Percentiles rank a stretch among this genome's conserved stretches.
These are phyloP conservation scores for Parambassis ranga DNA, from an alignment of 2,797 vertebrate species.

Conservation along the genomic window DNA sequence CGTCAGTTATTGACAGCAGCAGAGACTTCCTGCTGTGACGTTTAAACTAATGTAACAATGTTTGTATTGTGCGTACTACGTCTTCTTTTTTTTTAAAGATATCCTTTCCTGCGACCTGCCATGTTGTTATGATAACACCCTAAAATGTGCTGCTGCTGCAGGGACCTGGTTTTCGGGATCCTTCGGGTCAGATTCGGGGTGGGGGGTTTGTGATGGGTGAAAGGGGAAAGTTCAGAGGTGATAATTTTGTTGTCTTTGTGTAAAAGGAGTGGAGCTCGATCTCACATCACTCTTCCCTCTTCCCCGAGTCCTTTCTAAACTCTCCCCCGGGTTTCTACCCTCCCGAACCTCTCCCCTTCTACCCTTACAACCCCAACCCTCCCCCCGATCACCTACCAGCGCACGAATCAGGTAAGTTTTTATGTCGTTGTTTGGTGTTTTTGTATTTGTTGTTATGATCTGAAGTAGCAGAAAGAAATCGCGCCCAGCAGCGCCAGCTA, in stretches of 20 bases:
- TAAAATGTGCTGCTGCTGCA: background rate
- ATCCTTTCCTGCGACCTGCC: background rate
- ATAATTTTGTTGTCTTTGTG: conserved; percentile 82
- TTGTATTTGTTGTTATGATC: conserved; percentile 27
- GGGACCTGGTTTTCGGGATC: background rate
- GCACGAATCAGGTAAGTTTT: conserved; percentile 70
- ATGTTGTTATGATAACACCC: background rate
- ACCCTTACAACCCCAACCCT: conserved; percentile 83
- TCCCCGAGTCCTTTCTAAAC: conserved; percentile 84
- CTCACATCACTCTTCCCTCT: conserved; percentile 82
- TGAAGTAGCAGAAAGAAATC: conserved; percentile 64
- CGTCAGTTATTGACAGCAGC: background rate
- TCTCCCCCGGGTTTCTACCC: conserved; percentile 84
- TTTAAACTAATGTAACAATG: background rate
- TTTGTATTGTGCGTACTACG: background rate
- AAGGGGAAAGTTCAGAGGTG: conserved; percentile 78
- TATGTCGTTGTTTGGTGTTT: background rate
- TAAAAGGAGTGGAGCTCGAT: conserved; percentile 80
- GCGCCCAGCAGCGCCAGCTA: conserved; percentile 65
- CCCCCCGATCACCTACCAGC: conserved; percentile 67
- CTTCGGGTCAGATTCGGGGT: background rate
- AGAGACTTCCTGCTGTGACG: background rate
- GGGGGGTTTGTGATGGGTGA: conserved; percentile 51
- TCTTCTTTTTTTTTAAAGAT: background rate
- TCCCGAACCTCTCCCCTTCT: conserved; percentile 85